These are phyloP conservation scores for Nymphalis io DNA, from an alignment of 1,140 invertebrate species.

Conservation along the genomic window DNA sequence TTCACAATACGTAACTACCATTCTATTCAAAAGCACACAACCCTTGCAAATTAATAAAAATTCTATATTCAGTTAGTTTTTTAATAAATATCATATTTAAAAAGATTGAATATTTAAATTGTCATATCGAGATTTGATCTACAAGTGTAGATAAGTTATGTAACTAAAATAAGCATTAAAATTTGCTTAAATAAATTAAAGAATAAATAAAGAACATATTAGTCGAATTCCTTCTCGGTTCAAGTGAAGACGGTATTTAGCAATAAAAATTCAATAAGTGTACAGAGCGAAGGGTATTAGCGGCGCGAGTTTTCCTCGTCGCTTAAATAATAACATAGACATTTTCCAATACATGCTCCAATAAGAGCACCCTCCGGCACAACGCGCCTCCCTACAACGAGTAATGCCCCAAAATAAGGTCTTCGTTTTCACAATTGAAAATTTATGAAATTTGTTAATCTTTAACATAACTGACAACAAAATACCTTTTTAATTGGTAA, in stretches of 20 bases:
- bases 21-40: neutral
- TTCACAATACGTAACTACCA: conserved; percentile 15
- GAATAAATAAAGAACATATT: conserved; percentile 5
- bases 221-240: conserved; percentile 10
- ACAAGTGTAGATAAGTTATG: no score
- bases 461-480: conserved; percentile 12
- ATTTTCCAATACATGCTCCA: conserved; percentile 70
- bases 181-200: conserved; percentile 1
- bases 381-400: conserved; percentile 20
- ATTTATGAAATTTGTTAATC: conserved; percentile 21
- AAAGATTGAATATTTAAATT: no score
- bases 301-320: conserved; percentile 58
- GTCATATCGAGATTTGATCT: no score
- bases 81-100: conserved; percentile 4
- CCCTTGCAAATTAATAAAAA: neutral
- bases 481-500: neutral
- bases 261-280: conserved; percentile 56
- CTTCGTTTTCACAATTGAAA: conserved; percentile 32
- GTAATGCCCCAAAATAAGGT: conserved; percentile 31
- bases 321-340: conserved; percentile 74
- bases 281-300: conserved; percentile 67
- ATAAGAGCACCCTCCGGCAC: conserved; percentile 49
- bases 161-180: no score
- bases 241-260: conserved; percentile 54
- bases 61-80: neutral